A percentile compares a stretch with the other conserved stretches of the same genome.
These are phyloP conservation scores for Syndactyla subalaris DNA, from an alignment of 2,797 vertebrate genomes.

Conservation along the genomic window DNA sequence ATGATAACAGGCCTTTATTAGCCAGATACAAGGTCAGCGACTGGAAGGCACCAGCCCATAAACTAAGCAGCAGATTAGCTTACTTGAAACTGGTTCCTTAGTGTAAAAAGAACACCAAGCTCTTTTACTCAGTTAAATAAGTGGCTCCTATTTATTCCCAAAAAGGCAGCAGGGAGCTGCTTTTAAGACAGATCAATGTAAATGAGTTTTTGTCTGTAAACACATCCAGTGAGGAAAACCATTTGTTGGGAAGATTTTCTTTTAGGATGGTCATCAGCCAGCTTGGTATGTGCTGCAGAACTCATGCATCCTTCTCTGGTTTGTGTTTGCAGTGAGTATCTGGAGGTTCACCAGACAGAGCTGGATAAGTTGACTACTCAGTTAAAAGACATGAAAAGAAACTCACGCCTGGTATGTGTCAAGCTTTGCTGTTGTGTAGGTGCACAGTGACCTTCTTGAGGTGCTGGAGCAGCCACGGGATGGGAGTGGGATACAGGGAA, in stretches of 20 bases:
- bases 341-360: conserved; percentile 94
- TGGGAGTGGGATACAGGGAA: not conserved
- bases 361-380: conserved; percentile 93
- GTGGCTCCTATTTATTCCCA: not conserved
- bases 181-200: not conserved
- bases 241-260: not conserved
- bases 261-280: not conserved
- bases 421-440: rapidly evolving
- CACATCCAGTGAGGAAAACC: not conserved
- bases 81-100: not conserved
- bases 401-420: conserved; percentile 93
- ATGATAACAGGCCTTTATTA: not conserved
- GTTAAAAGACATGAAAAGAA: conserved; percentile 98
- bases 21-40: not conserved
- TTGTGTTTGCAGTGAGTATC: conserved; percentile 87
- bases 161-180: not conserved
- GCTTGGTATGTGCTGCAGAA: not conserved
- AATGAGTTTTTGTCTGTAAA: not conserved
- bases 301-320: conserved; percentile 37
- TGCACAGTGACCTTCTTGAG: not conserved
- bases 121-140: not conserved
- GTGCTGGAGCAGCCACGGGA: not conserved
- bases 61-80: conserved; percentile 35
- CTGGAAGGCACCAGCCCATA: not conserved
- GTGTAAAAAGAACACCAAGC: not conserved